These are phyloP conservation scores for Cryptotermes secundus DNA, from an alignment of 1,140 invertebrate genomes.

Conservation along the genomic window DNA sequence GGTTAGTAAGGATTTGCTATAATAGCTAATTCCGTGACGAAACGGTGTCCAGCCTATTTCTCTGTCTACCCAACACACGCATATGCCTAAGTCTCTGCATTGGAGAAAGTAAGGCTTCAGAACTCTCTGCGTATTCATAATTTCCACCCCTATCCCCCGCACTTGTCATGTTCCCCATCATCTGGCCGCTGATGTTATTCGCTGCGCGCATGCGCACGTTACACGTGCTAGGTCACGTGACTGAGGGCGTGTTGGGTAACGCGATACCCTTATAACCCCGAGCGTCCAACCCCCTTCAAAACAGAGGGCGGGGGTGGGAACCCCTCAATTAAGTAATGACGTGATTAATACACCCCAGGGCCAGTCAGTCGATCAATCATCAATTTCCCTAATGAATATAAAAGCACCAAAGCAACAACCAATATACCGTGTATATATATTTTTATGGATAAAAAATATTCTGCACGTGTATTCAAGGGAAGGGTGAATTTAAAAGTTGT, in stretches of 20 bases:
- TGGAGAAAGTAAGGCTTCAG: too few relatives aligned
- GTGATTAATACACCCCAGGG: conserved; percentile 3
- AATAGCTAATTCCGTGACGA: too few relatives aligned
- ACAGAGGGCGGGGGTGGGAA: not conserved
- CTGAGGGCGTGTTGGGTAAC: conserved; percentile 16
- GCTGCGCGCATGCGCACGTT: not conserved
- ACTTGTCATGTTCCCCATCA: not conserved
- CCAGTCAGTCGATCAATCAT: conserved; percentile 7
- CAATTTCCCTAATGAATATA: conserved; percentile 20
- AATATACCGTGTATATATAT: too few relatives aligned
- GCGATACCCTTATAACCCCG: conserved; percentile 9
- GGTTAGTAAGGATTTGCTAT: too few relatives aligned
- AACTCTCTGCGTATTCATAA: not conserved
- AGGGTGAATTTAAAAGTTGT: conserved; percentile 16
- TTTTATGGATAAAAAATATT: conserved; percentile 1
- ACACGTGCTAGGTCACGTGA: conserved; percentile 13
- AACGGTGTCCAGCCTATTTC: too few relatives aligned
- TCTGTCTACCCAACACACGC: too few relatives aligned
- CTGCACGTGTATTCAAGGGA: not conserved
- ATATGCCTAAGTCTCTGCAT: too few relatives aligned
- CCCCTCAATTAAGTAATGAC: conserved; percentile 18
- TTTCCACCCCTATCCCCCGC: not conserved
- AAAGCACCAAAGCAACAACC: conserved; percentile 4
- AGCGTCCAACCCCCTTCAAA: conserved; percentile 13
- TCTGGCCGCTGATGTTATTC: not conserved